Conservation (phyloP, 2,113 vertebrate genomes). For the Anas platyrhynchos region DNA sequence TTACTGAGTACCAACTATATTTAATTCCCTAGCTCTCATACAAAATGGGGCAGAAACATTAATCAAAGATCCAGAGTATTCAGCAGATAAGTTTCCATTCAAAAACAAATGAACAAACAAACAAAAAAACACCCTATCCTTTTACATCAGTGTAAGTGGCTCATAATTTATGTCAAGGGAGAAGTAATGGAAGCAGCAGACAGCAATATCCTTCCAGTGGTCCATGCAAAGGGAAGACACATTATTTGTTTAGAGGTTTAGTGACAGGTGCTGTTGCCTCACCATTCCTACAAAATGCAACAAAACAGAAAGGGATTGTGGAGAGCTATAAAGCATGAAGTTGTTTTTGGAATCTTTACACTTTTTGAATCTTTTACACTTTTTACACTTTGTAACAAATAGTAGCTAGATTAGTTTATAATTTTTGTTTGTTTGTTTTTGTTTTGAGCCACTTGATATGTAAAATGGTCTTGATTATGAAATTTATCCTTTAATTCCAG, state of each 20-base stretch:
- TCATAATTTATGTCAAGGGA: slow-evolving; percentile 34
- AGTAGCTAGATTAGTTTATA: not conserved
- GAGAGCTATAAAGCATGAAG: not conserved
- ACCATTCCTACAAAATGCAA: not conserved
- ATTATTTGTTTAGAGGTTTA: slow-evolving; percentile 15
- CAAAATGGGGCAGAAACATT: slow-evolving; percentile 50
- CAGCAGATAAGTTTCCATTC: slow-evolving; percentile 63
- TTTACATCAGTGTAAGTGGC: slow-evolving; percentile 43
- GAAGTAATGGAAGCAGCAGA: slow-evolving; percentile 8
- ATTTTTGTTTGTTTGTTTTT: not conserved
- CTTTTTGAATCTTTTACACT: too few species aligned
- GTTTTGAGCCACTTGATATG: not conserved
- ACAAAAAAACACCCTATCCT: not conserved
- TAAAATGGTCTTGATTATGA: not conserved
- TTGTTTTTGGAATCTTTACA: not conserved
- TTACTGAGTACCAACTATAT: slow-evolving; percentile 28
- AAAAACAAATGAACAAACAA: slow-evolving; percentile 15
- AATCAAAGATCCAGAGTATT: slow-evolving; percentile 70
- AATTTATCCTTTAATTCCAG: not conserved
- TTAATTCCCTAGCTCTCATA: slow-evolving; percentile 52
- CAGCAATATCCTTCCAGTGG: slow-evolving; percentile 37
- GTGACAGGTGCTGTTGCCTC: not conserved
- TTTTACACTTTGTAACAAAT: not conserved
- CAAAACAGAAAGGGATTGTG: not conserved
- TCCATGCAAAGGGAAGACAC: slow-evolving; percentile 4